Base-by-base conservation (phyloP, 2,797 vertebrate species). In the Smutsia temminckii region DNA sequence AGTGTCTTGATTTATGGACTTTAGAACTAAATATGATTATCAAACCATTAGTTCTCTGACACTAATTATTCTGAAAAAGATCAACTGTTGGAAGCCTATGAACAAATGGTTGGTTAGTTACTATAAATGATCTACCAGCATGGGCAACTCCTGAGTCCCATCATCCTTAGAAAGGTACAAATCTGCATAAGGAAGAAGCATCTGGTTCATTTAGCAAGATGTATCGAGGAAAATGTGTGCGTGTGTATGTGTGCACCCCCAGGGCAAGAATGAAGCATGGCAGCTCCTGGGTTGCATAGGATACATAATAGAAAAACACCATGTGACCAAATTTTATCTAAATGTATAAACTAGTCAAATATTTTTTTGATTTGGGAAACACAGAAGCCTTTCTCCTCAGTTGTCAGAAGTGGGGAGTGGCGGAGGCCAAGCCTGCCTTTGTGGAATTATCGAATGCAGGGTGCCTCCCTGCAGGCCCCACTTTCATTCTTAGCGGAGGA, bases 401-500 rank as follows among this genome's bases (percentile, higher is more conserved):
- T 29, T 55, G 34, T 9, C 37, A 87, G 68, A 49, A 34, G n/a
- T 29, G 29, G 59, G 14, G 46, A 21, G 32, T 18, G 0, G 11
- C 37, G 9, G 1, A 51, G n/a, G n/a, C 46, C 46, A 40, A n/a
- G 25, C 5, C 14, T 1, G 6, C 1, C 7, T 1, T 13, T 3
- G 3, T 1, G 27, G 32, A 64, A 4, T 13, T 12, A 17, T 12
- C 25, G 51, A 37, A 10, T 17, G 16, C 4, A 21, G 4, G 4
- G 4, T 0, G 2, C 1, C 23, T 29, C 8, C 1, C n/a, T 71
- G 29, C 4, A 6, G 27, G 51, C 10, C 3, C 3, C 5, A 25
- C 11, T 37, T 40, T 6, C 5, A 8, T 42, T 64, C n/a, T 49
- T 49, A 51, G 21, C 4, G 8, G 40, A 61, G n/a, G 25, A 78